These are phyloP conservation scores for Lepus americanus DNA, from an alignment of 2,113 vertebrate genomes.

Conservation along the genomic window DNA sequence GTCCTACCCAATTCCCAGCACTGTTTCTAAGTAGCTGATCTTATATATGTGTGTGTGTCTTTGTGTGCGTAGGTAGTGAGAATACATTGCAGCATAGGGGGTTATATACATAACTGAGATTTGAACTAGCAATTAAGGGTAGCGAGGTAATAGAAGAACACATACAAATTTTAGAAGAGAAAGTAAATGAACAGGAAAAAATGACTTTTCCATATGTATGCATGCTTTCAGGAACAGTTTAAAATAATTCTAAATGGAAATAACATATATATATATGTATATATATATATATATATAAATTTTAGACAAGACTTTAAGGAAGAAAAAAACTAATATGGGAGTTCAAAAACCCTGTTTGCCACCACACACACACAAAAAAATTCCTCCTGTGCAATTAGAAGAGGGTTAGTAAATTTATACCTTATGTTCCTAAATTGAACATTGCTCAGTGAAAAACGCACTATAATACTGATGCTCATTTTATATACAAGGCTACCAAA, in stretches of 20 bases:
- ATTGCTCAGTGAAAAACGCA: neutral
- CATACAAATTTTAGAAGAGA: neutral
- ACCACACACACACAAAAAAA: neutral
- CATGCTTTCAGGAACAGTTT: constrained; percentile 3
- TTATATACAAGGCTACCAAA: neutral
- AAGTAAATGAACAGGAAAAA: neutral
- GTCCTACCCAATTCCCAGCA: neutral
- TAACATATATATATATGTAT: too few relatives aligned
- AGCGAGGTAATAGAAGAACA: neutral
- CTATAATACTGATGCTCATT: neutral
- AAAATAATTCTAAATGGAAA: neutral
- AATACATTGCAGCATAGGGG: too few relatives aligned
- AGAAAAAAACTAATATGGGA: neutral
- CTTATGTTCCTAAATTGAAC: neutral
- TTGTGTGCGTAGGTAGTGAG: too few relatives aligned
- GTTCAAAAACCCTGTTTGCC: neutral
- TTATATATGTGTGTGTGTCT: too few relatives aligned
- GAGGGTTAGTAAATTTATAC: neutral
- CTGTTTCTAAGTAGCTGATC: neutral
- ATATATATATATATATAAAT: too few relatives aligned
- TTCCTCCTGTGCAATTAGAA: neutral
- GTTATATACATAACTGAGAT: neutral
- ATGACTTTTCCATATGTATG: neutral
- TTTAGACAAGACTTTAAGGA: neutral
- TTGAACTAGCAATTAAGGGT: neutral